Conservation (phyloP, 1,140 invertebrate genomes). For the Bombus waltoni region DNA sequence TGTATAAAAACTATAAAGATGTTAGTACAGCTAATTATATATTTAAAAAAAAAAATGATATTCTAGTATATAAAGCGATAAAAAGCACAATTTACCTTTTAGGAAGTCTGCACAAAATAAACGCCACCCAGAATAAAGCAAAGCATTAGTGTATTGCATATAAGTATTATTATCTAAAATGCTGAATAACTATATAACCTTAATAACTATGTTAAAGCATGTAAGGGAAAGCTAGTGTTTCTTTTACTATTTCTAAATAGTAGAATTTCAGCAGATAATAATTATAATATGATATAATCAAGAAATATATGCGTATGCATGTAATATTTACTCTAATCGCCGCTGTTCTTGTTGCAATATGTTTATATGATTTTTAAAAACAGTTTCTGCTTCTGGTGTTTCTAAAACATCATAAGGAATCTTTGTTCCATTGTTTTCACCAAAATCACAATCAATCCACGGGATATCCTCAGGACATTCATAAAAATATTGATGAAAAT, state of each 20-base stretch:
- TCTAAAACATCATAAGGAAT: constrained; percentile 96
- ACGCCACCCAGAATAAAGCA: constrained; percentile 82
- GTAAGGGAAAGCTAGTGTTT: constrained; percentile 14
- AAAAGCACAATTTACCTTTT: constrained; percentile 79
- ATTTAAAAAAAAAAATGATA: neutral
- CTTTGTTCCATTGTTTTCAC: constrained; percentile 86
- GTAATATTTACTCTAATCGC: constrained; percentile 91
- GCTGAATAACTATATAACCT: constrained; percentile 19
- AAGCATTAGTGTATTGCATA: constrained; percentile 76
- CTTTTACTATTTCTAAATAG: constrained; percentile 15
- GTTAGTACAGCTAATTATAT: constrained; percentile 37
- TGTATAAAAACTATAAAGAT: constrained; percentile 33
- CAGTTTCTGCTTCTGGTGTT: constrained; percentile 94
- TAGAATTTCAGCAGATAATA: neutral
- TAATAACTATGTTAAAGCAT: constrained; percentile 39
- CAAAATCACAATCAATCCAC: constrained; percentile 91
- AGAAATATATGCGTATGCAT: neutral
- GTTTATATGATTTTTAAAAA: constrained; percentile 95
- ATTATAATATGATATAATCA: constrained; percentile 1
- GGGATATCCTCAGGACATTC: constrained; percentile 90
- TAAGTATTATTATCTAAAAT: constrained; percentile 59
- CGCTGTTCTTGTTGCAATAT: constrained; percentile 95
- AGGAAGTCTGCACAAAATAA: constrained; percentile 81
- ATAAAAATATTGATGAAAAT: constrained; percentile 96
- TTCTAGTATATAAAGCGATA: constrained; percentile 33